Base-by-base conservation (phyloP, 2,888 invertebrate species). In the Aplocera efformata region DNA sequence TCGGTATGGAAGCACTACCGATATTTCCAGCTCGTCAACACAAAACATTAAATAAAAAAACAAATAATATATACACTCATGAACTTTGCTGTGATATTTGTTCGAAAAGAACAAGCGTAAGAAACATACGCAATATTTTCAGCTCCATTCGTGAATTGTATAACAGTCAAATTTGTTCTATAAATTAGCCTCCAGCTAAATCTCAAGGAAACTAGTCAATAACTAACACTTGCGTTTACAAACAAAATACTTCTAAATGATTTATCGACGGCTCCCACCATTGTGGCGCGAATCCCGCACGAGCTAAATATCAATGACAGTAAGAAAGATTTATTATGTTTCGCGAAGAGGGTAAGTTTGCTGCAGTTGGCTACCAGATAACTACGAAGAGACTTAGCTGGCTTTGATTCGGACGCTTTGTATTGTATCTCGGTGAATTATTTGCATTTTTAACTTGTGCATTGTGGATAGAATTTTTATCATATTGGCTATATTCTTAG, bases 241-340 rank as follows among this genome's bases (percentile, higher is more conserved):
- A 73, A 71, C 71, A 65, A 64, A 77, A 74, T 73, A 72, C 72
- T 75, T 69, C 60, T 70, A 68, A 72, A 78, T 81, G 79, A 81
- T 82, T 79, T 80, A 81, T 80, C 53, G 79, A 67, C 64, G 60
- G 62, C 62, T 59, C 60, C 67, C 60, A 46, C 50, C 46, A 47
- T 56, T 58, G 56, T 55, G 71, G 66, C 67, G 68, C 56, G 58
- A 62, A 70, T 73, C 72, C 65, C 67, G 71, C 71, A 65, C 69
- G 66, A 70, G 82, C 78, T 82, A 81, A 83, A 79, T 81, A 81
- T 77, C 81, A 82, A 80, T 77, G 84, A 79, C 83, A 82, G 77
- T 75, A 70, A 75, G 75, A 75, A 79, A 82, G 84, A 86, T 85
- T 82, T 83, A 85, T 85, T 78, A 75, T 73, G 72, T 76, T 72